Conservation (phyloP, 2,888 invertebrate genomes). For the Melipona beecheii region DNA sequence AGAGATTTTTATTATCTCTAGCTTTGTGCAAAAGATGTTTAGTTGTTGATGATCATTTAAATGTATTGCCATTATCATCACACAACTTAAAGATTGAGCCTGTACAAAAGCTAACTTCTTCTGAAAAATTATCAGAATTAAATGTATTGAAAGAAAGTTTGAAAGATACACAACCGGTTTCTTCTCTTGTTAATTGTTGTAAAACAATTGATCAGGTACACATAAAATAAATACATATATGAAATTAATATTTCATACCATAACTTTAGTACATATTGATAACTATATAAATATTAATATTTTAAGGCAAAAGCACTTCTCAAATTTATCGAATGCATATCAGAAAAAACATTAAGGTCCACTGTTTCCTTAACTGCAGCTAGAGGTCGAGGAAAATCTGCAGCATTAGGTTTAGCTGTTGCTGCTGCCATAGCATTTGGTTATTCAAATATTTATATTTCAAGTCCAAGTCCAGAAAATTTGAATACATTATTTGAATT, state of each 20-base stretch:
- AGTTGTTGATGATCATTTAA: constrained; percentile 97
- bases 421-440: constrained; percentile 93
- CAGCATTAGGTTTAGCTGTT: constrained; percentile 96
- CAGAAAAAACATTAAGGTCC: constrained; percentile 94
- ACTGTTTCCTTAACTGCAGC: constrained; percentile 98
- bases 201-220: constrained; percentile 94
- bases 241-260: neutral
- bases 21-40: constrained; percentile 94
- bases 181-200: constrained; percentile 94
- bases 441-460: constrained; percentile 97
- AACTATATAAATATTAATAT: constrained; percentile 3
- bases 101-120: constrained; percentile 86
- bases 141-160: constrained; percentile 92
- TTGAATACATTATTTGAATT: constrained; percentile 99
- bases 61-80: constrained; percentile 96
- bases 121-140: constrained; percentile 87
- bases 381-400: constrained; percentile 99
- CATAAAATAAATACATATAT: neutral
- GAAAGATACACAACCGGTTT: constrained; percentile 96
- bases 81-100: constrained; percentile 93
- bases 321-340: constrained; percentile 97
- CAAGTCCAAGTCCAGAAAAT: constrained; percentile 99
- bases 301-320: constrained; percentile 92
- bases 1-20: constrained; percentile 96
- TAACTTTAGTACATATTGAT: neutral